Evolutionary conservation across 2,797 vertebrate species (phyloP).

Genomic region (Pseudotriccus pelzelni): DNA sequence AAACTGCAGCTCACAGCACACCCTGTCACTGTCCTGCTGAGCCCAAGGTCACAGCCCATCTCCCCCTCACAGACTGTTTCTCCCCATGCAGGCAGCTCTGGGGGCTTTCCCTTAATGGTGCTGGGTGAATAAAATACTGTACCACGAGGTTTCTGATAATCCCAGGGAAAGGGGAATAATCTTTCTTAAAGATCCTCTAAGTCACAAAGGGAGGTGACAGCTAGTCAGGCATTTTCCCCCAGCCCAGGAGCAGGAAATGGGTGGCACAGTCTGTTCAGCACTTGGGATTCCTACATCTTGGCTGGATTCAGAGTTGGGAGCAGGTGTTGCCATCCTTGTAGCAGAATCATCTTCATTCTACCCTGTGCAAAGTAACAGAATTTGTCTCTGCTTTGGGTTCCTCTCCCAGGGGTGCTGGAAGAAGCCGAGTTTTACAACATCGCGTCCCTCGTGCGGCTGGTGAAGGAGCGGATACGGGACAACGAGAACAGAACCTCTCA

Average conservation of each 20-base stretch:
- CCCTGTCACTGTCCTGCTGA: neutral
- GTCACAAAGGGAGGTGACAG: neutral
- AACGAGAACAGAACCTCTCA: slow-evolving; percentile 98
- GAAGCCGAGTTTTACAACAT: slow-evolving; percentile 99
- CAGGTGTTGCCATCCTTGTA: neutral
- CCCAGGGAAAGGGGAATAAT: neutral
- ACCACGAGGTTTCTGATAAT: neutral
- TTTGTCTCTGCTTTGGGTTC: neutral
- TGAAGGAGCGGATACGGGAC: slow-evolving; percentile 97
- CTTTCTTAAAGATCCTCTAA: neutral
- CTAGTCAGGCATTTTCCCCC: neutral
- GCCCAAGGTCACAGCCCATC: neutral
- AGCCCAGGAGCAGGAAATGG: neutral
- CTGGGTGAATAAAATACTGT: neutral
- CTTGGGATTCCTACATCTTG: neutral
- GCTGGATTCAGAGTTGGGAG: neutral
- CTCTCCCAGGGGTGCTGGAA: slow-evolving; percentile 89
- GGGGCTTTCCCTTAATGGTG: neutral
- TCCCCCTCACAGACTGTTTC: neutral
- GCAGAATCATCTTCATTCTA: neutral
- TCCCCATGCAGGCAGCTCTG: neutral
- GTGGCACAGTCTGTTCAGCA: neutral
- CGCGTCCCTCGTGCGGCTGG: slow-evolving; percentile 90
- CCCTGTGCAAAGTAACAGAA: neutral
- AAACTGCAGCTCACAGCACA: neutral